Evolutionary conservation across 2,797 vertebrate genomes (phyloP).

Genomic region (Premnoplex brunnescens): DNA sequence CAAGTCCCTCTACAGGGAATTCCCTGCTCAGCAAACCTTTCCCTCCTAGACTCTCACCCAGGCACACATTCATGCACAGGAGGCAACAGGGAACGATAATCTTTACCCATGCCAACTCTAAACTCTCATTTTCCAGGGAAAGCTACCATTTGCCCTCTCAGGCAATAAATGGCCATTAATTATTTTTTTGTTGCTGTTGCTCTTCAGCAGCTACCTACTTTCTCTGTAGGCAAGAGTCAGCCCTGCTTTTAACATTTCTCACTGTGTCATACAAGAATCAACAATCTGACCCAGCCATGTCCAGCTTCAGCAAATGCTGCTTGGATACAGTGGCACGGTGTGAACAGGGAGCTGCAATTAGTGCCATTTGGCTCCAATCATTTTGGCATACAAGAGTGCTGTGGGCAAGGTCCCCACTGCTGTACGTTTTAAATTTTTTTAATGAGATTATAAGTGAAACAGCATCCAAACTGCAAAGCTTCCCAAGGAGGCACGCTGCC

Average conservation of each 20-base stretch:
- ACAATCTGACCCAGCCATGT: neutral
- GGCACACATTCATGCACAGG: neutral
- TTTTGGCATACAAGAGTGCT: neutral
- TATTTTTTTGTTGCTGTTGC: neutral
- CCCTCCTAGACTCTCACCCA: neutral
- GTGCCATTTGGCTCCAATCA: neutral
- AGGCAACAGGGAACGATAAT: neutral
- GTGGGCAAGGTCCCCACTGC: neutral
- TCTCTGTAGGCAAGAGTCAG: neutral
- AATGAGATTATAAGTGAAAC: neutral
- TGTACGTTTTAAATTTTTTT: neutral
- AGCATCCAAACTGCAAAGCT: constrained; percentile 1
- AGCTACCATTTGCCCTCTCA: neutral
- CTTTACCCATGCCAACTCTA: neutral
- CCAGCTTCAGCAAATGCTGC: neutral
- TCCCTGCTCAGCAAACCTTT: neutral
- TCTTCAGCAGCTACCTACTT: neutral
- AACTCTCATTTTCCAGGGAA: neutral
- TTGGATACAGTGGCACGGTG: neutral
- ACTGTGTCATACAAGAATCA: neutral
- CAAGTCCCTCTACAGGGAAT: neutral
- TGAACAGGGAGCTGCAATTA: neutral
- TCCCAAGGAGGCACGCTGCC: neutral
- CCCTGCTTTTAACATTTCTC: neutral
- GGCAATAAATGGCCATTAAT: neutral